These are phyloP conservation scores for Bathynomus jamesi DNA, from an alignment of 1,140 invertebrate genomes.

Conservation along the genomic window DNA sequence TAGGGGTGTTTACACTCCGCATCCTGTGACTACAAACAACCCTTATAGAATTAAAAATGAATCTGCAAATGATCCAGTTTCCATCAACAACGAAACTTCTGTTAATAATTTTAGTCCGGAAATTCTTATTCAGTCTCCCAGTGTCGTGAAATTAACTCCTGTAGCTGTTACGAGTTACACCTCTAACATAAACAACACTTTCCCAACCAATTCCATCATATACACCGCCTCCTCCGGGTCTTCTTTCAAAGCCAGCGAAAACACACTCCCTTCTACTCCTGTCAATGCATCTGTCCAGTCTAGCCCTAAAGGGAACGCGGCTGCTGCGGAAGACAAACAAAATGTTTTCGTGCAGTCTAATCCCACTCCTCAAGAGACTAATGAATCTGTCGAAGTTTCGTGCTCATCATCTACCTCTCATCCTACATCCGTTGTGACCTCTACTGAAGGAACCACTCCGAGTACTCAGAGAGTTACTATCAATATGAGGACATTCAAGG, in stretches of 20 bases:
- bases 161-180: background rate
- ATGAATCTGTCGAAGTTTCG: constrained; percentile 6
- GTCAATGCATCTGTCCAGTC: background rate
- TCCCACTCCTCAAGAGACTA: constrained; percentile 6
- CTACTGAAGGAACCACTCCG: constrained; percentile 17
- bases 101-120: background rate
- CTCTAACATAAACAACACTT: background rate
- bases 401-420: constrained; percentile 10
- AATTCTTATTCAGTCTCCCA: background rate
- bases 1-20: background rate
- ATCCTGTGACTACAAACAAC: background rate
- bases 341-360: background rate
- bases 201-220: background rate
- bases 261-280: background rate
- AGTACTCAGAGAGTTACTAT: constrained; percentile 29
- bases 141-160: background rate
- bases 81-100: background rate
- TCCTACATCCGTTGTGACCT: constrained; percentile 4
- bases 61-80: background rate
- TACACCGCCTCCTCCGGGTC: background rate
- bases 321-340: background rate
- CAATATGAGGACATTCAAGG: constrained; percentile 37
- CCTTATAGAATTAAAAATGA: background rate
- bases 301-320: background rate
- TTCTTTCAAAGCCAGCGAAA: background rate